Conservation (phyloP, 2,888 invertebrate genomes). For the Drosophila prostipennis region DNA sequence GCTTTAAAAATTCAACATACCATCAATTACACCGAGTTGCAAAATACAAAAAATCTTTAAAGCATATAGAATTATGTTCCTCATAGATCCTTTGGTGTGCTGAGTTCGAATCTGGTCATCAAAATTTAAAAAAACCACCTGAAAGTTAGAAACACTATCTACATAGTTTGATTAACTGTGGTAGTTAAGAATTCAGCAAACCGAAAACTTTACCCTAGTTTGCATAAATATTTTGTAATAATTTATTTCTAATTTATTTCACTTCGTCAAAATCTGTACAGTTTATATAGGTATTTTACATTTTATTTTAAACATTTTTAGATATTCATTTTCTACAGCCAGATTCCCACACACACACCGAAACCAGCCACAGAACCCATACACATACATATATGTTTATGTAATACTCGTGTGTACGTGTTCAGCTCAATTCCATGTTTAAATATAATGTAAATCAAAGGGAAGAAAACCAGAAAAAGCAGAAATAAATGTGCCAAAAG, state of each 20-base stretch:
- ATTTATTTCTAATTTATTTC: background rate
- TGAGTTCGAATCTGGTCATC: background rate
- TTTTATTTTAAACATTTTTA: background rate
- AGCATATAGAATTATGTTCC: background rate
- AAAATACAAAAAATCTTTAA: background rate
- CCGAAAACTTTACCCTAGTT: background rate
- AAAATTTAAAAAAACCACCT: background rate
- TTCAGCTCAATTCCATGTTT: conserved; percentile 51
- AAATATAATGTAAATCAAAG: conserved; percentile 53
- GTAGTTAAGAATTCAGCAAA: no score
- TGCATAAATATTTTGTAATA: background rate
- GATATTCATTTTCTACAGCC: background rate
- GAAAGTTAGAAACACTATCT: background rate
- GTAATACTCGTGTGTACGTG: conserved; percentile 23
- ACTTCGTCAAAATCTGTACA: background rate
- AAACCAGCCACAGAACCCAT: conserved; percentile 4
- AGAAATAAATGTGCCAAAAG: conserved; percentile 65
- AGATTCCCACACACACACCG: conserved; percentile 1
- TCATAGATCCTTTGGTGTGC: background rate
- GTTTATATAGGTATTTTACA: background rate
- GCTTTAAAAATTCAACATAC: background rate
- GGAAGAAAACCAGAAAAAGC: conserved; percentile 13
- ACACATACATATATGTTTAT: conserved; percentile 7
- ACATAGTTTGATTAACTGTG: no score
- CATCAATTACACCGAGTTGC: background rate